These are phyloP conservation scores for Cydia pomonella DNA, from an alignment of 1,140 invertebrate species.

Conservation along the genomic window DNA sequence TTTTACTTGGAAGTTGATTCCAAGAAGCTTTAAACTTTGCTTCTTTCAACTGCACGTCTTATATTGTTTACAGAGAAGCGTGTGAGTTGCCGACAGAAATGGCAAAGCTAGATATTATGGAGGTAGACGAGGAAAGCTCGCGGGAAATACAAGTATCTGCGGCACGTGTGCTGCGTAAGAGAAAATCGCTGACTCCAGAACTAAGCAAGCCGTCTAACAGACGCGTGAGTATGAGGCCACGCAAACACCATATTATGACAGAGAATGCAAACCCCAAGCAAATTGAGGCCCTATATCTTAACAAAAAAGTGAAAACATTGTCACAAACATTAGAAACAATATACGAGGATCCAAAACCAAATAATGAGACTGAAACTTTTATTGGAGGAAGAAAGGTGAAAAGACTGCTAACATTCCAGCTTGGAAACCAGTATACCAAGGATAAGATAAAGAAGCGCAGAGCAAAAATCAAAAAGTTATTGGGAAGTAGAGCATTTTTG, in stretches of 20 bases:
- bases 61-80: conserved; percentile 57
- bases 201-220: conserved; percentile 63
- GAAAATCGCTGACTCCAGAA: conserved; percentile 63
- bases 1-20: conserved; percentile 14
- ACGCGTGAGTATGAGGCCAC: conserved; percentile 70
- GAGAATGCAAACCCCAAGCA: conserved; percentile 69
- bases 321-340: conserved; percentile 75
- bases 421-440: conserved; percentile 73
- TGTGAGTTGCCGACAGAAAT: conserved; percentile 68
- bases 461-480: conserved; percentile 73
- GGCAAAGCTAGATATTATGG: conserved; percentile 73
- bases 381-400: conserved; percentile 71
- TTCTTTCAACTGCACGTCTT: neutral
- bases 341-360: conserved; percentile 70
- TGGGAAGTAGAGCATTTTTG: conserved; percentile 71
- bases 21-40: conserved; percentile 21
- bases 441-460: conserved; percentile 75
- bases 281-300: conserved; percentile 74
- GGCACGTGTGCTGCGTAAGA: conserved; percentile 65
- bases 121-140: conserved; percentile 52
- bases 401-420: conserved; percentile 73
- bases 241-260: conserved; percentile 56
- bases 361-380: conserved; percentile 50
- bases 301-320: conserved; percentile 67
- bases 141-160: conserved; percentile 38